A percentile compares a stretch with the other conserved stretches of the same genome.
These are phyloP conservation scores for Nycteola revayana DNA, from an alignment of 2,888 invertebrate genomes.

Conservation along the genomic window DNA sequence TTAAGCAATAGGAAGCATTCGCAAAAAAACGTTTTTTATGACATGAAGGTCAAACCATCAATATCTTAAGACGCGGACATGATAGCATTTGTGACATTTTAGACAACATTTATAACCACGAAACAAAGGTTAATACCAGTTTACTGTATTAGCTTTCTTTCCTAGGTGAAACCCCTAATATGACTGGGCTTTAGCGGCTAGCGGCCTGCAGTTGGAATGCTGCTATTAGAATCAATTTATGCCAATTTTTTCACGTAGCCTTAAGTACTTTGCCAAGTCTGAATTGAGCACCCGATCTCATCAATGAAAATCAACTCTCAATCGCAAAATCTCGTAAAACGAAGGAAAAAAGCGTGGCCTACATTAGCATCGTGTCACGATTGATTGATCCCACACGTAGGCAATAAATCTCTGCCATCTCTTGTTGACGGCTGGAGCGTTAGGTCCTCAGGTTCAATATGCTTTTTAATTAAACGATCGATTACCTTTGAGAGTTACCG, in stretches of 20 bases:
- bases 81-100: background rate
- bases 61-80: background rate
- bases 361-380: slow-evolving; percentile 23
- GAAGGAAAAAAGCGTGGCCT: slow-evolving; percentile 6
- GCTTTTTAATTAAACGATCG: background rate
- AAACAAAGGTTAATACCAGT: background rate
- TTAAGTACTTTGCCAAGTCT: too few relatives aligned
- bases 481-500: background rate
- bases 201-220: too few relatives aligned
- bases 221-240: too few relatives aligned
- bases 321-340: slow-evolving; percentile 4
- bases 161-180: too few relatives aligned
- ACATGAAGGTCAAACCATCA: too few relatives aligned
- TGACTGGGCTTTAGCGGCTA: too few relatives aligned
- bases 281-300: too few relatives aligned
- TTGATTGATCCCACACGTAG: slow-evolving; percentile 24
- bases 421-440: background rate
- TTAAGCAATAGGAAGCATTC: too few relatives aligned
- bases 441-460: background rate
- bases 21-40: too few relatives aligned
- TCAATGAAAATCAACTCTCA: too few relatives aligned
- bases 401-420: slow-evolving; percentile 13
- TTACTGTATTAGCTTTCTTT: background rate
- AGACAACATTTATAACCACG: background rate
- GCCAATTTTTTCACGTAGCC: too few relatives aligned